These are phyloP conservation scores for Rhagonycha lutea DNA, from an alignment of 2,888 invertebrate genomes.

Conservation along the genomic window DNA sequence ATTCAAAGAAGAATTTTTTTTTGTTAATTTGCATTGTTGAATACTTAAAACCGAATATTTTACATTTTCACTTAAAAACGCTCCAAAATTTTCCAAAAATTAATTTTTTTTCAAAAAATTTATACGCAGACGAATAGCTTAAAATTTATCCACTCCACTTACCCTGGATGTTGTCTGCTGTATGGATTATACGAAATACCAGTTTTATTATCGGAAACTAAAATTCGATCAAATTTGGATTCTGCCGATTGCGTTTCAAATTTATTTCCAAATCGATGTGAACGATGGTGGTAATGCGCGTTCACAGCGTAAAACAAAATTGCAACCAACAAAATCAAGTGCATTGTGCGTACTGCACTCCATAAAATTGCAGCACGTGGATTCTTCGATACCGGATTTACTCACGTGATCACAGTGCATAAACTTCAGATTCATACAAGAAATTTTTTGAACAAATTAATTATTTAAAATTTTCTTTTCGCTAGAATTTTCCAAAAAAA, in stretches of 20 bases:
- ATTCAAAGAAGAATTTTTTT: neutral
- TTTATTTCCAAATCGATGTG: neutral
- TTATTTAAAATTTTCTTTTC: neutral
- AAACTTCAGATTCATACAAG: neutral
- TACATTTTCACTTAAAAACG: neutral
- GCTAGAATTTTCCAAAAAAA: too few species aligned
- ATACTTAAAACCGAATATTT: neutral
- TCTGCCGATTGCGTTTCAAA: neutral
- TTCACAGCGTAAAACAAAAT: conserved; percentile 22
- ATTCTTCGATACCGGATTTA: neutral
- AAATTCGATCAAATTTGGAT: neutral
- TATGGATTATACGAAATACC: conserved; percentile 8
- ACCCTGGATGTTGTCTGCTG: conserved; percentile 7
- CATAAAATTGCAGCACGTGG: conserved; percentile 24
- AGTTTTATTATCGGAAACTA: neutral
- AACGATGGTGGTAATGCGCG: conserved; percentile 26
- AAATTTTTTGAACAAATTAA: neutral
- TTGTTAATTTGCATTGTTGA: neutral
- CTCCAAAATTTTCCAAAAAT: too few species aligned
- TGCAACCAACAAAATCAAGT: conserved; percentile 31
- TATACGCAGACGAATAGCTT: neutral
- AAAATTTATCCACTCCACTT: neutral
- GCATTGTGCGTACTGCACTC: conserved; percentile 37
- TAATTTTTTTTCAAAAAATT: too few species aligned
- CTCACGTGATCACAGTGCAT: neutral